Percentiles rank a stretch among this genome's conserved stretches.
Conservation (phyloP, 2,888 invertebrate genomes). For the Oscheius sp. region DNA sequence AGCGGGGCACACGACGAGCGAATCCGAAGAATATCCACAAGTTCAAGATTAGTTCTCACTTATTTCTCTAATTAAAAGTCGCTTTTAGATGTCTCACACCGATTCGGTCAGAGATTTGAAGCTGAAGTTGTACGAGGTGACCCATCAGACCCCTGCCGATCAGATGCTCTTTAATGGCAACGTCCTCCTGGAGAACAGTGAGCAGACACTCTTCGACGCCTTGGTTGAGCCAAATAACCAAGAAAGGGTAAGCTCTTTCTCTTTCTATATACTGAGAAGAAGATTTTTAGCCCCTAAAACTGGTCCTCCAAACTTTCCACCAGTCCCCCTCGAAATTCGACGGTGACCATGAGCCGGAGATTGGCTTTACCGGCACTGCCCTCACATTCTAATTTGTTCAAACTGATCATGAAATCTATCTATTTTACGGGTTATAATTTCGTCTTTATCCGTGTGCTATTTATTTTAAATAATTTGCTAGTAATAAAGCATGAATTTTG, state of each 20-base stretch:
- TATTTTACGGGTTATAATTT: slow-evolving; percentile 9
- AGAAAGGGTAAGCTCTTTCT: slow-evolving; percentile 45
- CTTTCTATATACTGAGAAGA: not conserved
- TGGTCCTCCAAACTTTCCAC: slow-evolving; percentile 44
- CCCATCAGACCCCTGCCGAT: slow-evolving; percentile 48
- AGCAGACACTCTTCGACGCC: slow-evolving; percentile 61
- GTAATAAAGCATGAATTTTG: not conserved
- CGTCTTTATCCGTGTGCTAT: not conserved
- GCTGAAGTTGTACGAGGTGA: slow-evolving; percentile 59
- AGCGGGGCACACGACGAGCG: not conserved
- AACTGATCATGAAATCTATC: not conserved
- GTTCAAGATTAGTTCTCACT: slow-evolving; percentile 10
- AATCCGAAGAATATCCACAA: slow-evolving; percentile 3
- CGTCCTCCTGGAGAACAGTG: slow-evolving; percentile 48
- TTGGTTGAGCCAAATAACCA: slow-evolving; percentile 60
- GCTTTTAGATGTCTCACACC: slow-evolving; percentile 56
- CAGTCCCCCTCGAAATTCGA: slow-evolving; percentile 33
- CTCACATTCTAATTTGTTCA: slow-evolving; percentile 53
- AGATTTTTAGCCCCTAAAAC: slow-evolving; percentile 56
- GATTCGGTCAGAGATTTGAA: slow-evolving; percentile 63
- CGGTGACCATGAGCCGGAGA: slow-evolving; percentile 59
- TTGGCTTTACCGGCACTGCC: slow-evolving; percentile 69
- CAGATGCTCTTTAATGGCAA: slow-evolving; percentile 56
- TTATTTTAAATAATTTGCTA: not conserved
- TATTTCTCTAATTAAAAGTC: not conserved